These are phyloP conservation scores for Pherbina coryleti DNA, from an alignment of 2,888 invertebrate genomes.

Conservation along the genomic window DNA sequence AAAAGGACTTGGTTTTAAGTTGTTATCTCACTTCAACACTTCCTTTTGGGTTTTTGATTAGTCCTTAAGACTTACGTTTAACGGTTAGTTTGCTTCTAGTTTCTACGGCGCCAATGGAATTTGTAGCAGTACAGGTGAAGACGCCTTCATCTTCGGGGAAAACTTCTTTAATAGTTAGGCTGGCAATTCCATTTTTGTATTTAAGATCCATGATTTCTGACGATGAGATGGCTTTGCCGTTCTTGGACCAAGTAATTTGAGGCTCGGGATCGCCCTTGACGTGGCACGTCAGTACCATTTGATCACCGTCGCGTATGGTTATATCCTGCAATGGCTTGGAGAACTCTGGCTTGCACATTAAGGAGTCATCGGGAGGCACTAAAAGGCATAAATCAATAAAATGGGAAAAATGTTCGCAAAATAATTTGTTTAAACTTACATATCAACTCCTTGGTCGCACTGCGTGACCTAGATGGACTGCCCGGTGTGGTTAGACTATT, in stretches of 20 bases:
- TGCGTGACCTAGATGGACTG: conserved; percentile 87
- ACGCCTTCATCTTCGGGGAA: conserved; percentile 96
- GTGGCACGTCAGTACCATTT: conserved; percentile 83
- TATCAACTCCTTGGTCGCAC: conserved; percentile 89
- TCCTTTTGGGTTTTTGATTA: too few species aligned
- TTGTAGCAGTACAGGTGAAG: conserved; percentile 91
- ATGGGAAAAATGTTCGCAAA: not conserved
- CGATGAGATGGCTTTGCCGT: conserved; percentile 80
- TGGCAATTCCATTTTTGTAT: conserved; percentile 91
- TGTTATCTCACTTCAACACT: too few species aligned
- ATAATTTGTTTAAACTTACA: conserved; percentile 56
- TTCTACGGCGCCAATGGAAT: conserved; percentile 88
- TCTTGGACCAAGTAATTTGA: conserved; percentile 90
- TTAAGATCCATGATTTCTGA: conserved; percentile 91
- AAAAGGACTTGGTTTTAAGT: too few species aligned
- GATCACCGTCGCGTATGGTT: conserved; percentile 88
- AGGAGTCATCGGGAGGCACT: conserved; percentile 89
- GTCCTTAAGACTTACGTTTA: conserved; percentile 76
- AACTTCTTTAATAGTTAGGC: conserved; percentile 89
- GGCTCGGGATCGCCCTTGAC: conserved; percentile 95
- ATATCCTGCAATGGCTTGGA: conserved; percentile 81
- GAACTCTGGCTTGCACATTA: conserved; percentile 90
- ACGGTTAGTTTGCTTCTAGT: conserved; percentile 88
- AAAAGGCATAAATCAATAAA: conserved; percentile 52
- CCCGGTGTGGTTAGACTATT: conserved; percentile 78